Percentiles rank a stretch among this genome's conserved stretches.
phyloP scores from a whole-genome alignment of 2,113 vertebrate species.

The Muscicapa adusta region DNA sequence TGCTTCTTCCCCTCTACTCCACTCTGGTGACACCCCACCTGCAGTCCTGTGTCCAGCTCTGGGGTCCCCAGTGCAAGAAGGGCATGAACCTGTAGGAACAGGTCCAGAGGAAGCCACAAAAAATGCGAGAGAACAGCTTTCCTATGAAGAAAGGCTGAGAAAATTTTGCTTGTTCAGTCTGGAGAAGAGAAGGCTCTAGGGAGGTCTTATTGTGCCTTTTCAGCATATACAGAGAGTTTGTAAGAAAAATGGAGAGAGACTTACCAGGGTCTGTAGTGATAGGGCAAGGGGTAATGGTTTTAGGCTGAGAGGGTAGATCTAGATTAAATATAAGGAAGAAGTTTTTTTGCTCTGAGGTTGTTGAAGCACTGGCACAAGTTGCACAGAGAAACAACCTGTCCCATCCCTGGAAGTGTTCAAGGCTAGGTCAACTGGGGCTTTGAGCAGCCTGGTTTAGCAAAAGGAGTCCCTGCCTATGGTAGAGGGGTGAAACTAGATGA shows the following conservation, averaged over 20 bases:
- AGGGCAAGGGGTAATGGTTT: not conserved
- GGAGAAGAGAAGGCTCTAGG: not conserved
- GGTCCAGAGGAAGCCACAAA: not conserved
- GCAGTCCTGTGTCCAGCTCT: not conserved
- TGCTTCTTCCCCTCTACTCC: not conserved
- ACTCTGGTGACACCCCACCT: not conserved
- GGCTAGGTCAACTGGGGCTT: not conserved
- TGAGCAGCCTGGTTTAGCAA: not conserved
- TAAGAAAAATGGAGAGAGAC: not conserved
- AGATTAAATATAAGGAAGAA: not conserved
- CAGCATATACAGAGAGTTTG: not conserved
- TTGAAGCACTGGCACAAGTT: not conserved
- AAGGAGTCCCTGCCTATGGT: not conserved
- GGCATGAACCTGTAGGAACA: not conserved
- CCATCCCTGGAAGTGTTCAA: not conserved
- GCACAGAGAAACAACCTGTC: not conserved
- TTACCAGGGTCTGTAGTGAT: not conserved
- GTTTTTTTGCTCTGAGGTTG: not conserved
- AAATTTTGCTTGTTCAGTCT: not conserved
- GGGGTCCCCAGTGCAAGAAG: rapidly evolving
- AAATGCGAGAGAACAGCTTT: not conserved
- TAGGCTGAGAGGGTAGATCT: not conserved
- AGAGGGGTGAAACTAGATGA: not conserved
- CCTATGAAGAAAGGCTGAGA: not conserved
- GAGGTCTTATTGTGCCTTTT: not conserved